Conservation (phyloP, 2,888 invertebrate genomes). For the Galerucella pusilla region DNA sequence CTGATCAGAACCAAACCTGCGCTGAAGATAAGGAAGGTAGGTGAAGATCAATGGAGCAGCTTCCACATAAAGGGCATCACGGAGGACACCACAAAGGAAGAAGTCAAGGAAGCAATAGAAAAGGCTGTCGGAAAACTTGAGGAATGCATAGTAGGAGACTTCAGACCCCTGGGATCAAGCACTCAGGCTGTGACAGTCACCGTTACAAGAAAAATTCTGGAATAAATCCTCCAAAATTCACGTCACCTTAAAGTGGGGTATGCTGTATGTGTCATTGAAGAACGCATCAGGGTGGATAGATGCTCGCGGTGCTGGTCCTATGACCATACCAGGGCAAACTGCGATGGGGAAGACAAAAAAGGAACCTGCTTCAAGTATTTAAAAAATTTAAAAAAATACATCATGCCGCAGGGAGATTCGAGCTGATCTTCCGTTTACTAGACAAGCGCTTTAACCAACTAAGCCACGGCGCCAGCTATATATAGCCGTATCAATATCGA, state of each 20-base stretch:
- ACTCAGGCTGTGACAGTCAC: too few species aligned
- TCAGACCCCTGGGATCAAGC: too few species aligned
- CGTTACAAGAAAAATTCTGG: too few species aligned
- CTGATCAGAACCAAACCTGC: not conserved
- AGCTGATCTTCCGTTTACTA: slow-evolving; percentile 70
- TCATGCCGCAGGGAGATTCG: too few species aligned
- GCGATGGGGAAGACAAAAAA: slow-evolving; percentile 22
- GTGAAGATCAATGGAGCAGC: not conserved
- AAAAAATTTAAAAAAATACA: too few species aligned
- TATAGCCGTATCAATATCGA: too few species aligned
- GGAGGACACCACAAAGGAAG: not conserved
- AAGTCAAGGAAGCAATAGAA: slow-evolving; percentile 8
- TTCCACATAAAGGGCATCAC: slow-evolving; percentile 14
- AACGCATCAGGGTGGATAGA: slow-evolving; percentile 4
- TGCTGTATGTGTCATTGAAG: slow-evolving; percentile 9
- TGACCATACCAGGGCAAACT: slow-evolving; percentile 15
- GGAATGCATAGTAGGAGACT: too few species aligned
- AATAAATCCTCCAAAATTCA: too few species aligned
- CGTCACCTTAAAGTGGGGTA: too few species aligned
- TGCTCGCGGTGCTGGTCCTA: slow-evolving; percentile 25
- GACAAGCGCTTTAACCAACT: slow-evolving; percentile 83
- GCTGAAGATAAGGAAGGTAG: too few species aligned
- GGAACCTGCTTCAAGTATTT: slow-evolving; percentile 23
- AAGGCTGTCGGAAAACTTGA: not conserved
- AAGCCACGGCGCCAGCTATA: slow-evolving; percentile 74